A percentile compares a stretch with the other conserved stretches of the same genome.
phyloP scores from a whole-genome alignment of 1,140 invertebrate genomes.

The Asobara japonica region DNA sequence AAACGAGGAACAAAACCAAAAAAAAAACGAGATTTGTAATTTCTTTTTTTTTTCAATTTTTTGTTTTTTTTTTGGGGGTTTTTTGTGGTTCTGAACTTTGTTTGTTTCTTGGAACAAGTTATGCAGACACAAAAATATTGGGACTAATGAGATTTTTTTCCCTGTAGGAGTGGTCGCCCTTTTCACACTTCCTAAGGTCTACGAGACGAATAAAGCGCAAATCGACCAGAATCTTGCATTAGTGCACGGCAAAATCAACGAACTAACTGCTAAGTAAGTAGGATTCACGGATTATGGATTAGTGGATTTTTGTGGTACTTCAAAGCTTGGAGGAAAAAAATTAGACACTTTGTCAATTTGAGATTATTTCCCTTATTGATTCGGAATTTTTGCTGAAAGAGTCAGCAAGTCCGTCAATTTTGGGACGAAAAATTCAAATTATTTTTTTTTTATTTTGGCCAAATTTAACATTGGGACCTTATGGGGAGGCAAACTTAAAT shows the following conservation, averaged over 20 bases:
- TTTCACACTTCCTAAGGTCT: slow-evolving; percentile 96
- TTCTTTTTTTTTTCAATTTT: neutral
- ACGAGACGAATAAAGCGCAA: slow-evolving; percentile 97
- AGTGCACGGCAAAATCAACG: slow-evolving; percentile 87
- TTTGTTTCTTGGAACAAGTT: too few species aligned
- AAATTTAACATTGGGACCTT: too few species aligned
- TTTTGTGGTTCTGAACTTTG: neutral
- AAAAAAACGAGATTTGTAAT: too few species aligned
- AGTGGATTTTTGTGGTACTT: too few species aligned
- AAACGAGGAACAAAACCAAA: neutral
- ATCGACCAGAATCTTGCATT: slow-evolving; percentile 94
- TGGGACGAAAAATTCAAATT: too few species aligned
- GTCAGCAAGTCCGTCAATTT: too few species aligned
- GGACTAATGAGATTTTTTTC: slow-evolving; percentile 46
- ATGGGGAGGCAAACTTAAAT: too few species aligned
- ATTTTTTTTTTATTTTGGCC: too few species aligned
- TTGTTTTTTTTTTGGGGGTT: neutral
- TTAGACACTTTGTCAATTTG: too few species aligned
- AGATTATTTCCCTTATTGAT: too few species aligned
- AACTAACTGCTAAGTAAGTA: slow-evolving; percentile 87
- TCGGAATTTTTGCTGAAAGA: too few species aligned
- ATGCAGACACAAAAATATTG: neutral
- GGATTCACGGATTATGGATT: neutral
- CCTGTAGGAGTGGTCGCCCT: slow-evolving; percentile 87
- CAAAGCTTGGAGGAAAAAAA: too few species aligned